These are phyloP conservation scores for Maniola hyperantus DNA, from an alignment of 2,888 invertebrate species.

Conservation along the genomic window DNA sequence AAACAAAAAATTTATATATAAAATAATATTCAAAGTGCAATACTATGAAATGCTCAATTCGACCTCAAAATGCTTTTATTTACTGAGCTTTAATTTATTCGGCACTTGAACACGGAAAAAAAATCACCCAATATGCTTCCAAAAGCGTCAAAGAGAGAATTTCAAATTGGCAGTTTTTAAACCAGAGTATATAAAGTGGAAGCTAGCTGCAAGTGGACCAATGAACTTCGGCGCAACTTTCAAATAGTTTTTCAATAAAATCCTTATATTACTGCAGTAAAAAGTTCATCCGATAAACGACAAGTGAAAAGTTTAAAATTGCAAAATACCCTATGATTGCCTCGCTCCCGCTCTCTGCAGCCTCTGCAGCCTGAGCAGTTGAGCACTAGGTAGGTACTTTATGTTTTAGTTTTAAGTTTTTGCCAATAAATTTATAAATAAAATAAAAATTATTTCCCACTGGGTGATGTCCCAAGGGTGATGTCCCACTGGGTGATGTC, in stretches of 20 bases:
- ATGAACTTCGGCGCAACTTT: slow-evolving; percentile 1
- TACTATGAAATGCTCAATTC: background rate
- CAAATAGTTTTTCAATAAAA: slow-evolving; percentile 5
- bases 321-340: background rate
- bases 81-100: slow-evolving; percentile 1
- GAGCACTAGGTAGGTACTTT: no score
- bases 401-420: no score
- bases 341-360: no score
- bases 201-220: background rate
- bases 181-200: slow-evolving; percentile 5
- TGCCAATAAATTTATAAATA: no score
- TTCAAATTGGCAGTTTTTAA: slow-evolving; percentile 14
- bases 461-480: no score
- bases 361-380: no score
- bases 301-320: background rate
- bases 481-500: no score
- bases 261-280: background rate
- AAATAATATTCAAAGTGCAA: background rate
- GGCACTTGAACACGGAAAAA: background rate
- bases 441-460: no score
- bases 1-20: background rate
- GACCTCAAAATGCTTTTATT: background rate
- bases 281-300: background rate
- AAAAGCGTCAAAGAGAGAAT: slow-evolving; percentile 14
- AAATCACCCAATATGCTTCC: slow-evolving; percentile 1